Conservation (phyloP, 2,113 vertebrate genomes). For the Callocephalon fimbriatum region DNA sequence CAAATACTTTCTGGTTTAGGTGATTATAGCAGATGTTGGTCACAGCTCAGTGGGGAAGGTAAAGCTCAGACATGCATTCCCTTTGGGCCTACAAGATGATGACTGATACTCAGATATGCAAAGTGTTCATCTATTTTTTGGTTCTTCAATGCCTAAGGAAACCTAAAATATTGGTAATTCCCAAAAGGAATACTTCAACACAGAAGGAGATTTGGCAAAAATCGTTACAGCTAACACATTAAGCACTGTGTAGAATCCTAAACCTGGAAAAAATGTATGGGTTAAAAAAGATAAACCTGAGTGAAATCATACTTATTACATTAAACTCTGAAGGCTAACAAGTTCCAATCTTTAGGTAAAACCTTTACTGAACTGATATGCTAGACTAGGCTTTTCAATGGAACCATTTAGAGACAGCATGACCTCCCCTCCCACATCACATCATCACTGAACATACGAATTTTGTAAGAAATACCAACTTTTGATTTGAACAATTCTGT, state of each 20-base stretch:
- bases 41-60: not conserved
- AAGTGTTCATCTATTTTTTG: not conserved
- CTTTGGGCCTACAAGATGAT: not conserved
- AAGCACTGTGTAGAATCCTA: not conserved
- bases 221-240: not conserved
- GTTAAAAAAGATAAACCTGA: not conserved
- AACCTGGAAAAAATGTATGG: not conserved
- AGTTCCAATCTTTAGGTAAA: not conserved
- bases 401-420: not conserved
- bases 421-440: not conserved
- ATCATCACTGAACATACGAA: not conserved
- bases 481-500: not conserved
- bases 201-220: not conserved
- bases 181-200: not conserved
- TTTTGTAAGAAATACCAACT: not conserved
- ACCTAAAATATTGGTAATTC: not conserved
- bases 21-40: not conserved
- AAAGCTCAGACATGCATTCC: not conserved
- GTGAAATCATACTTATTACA: not conserved
- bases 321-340: not conserved
- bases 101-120: not conserved
- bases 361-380: not conserved
- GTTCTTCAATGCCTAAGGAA: not conserved
- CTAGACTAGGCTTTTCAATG: not conserved
- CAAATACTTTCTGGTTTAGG: not conserved